phyloP scores from a whole-genome alignment of 2,797 vertebrate species.

The Argentina silus region DNA sequence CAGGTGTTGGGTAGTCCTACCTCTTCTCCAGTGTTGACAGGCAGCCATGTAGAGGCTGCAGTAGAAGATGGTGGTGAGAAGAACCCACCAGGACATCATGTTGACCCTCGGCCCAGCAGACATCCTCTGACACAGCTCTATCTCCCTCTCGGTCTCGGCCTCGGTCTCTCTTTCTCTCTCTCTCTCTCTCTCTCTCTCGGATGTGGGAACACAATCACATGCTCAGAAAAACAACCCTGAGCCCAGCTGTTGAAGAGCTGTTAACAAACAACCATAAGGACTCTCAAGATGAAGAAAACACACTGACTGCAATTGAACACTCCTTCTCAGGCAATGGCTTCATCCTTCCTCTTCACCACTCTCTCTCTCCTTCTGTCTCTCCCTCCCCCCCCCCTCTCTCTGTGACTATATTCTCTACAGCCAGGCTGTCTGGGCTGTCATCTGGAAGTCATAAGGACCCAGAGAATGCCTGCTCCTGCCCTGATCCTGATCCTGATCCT shows the following conservation, averaged over 20 bases:
- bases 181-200: constrained; percentile 1
- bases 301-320: constrained; percentile 12
- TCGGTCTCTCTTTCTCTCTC: neutral
- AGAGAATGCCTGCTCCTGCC: constrained; percentile 34
- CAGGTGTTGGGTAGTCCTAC: constrained; percentile 57
- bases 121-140: constrained; percentile 16
- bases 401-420: constrained; percentile 24
- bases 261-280: constrained; percentile 17
- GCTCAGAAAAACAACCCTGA: neutral
- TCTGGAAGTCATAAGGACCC: constrained; percentile 76
- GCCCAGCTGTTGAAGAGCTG: neutral
- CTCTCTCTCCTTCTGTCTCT: constrained; percentile 9
- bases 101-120: constrained; percentile 29
- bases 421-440: constrained; percentile 60
- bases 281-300: constrained; percentile 9
- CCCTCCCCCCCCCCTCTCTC: constrained; percentile 15
- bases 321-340: constrained; percentile 3
- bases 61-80: constrained; percentile 52
- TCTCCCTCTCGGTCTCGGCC: constrained; percentile 7
- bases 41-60: constrained; percentile 58
- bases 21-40: constrained; percentile 68
- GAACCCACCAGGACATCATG: constrained; percentile 53
- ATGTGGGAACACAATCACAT: constrained; percentile 20
- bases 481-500: constrained; percentile 35
- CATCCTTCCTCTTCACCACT: constrained; percentile 14